phyloP scores from a whole-genome alignment of 1,140 invertebrate species.

The Liolophura sinensis region DNA sequence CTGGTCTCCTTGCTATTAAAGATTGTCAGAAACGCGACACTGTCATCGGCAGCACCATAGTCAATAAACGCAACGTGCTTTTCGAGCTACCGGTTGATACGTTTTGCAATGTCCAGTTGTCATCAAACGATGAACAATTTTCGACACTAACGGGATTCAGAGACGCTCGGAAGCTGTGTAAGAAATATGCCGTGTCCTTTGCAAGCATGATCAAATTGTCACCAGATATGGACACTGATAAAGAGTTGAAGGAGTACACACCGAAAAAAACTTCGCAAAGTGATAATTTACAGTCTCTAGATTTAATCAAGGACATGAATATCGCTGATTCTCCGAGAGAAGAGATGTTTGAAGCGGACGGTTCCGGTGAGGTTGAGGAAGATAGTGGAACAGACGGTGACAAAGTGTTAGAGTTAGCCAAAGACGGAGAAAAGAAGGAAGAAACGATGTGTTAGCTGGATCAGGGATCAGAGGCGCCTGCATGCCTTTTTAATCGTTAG shows the following conservation, averaged over 20 bases:
- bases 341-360: conserved; percentile 29
- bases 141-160: conserved; percentile 26
- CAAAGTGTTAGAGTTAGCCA: neutral
- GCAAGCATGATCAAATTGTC: conserved; percentile 45
- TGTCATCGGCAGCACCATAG: conserved; percentile 38
- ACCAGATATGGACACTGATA: conserved; percentile 38
- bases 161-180: conserved; percentile 37
- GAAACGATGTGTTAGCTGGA: conserved; percentile 4
- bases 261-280: conserved; percentile 30
- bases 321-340: conserved; percentile 34
- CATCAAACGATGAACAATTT: conserved; percentile 25
- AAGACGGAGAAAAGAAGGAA: conserved; percentile 7
- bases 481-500: neutral
- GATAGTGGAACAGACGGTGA: conserved; percentile 32
- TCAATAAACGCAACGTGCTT: conserved; percentile 43
- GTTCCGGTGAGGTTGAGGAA: conserved; percentile 16
- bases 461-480: neutral
- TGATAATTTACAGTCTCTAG: conserved; percentile 35
- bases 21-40: conserved; percentile 19
- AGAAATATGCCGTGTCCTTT: conserved; percentile 35
- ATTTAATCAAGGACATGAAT: conserved; percentile 48
- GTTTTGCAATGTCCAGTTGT: conserved; percentile 16
- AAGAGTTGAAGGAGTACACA: conserved; percentile 41
- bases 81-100: conserved; percentile 37
- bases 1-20: conserved; percentile 38